Evolutionary conservation across 2,113 vertebrate genomes (phyloP).

Genomic region (Budorcas taxicolor): DNA sequence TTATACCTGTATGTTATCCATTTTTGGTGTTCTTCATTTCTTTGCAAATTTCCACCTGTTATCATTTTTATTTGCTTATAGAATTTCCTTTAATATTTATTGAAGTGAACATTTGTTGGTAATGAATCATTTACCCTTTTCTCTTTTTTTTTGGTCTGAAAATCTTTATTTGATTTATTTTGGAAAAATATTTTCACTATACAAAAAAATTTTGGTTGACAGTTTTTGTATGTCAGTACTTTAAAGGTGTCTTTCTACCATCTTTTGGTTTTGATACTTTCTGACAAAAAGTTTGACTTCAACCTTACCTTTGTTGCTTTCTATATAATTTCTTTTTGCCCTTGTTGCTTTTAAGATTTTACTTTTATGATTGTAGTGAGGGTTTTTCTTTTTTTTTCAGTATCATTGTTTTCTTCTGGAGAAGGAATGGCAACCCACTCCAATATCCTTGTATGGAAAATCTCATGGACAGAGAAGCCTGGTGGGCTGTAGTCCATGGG

Average conservation of each 20-base stretch:
- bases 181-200: not conserved
- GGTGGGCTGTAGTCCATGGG: not conserved
- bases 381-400: not conserved
- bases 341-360: not conserved
- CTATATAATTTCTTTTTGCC: not conserved
- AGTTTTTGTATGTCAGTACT: not conserved
- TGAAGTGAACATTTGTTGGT: not conserved
- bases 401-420: not conserved
- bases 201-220: not conserved
- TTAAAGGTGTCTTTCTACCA: not conserved
- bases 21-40: not conserved
- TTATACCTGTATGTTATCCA: not conserved
- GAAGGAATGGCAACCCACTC: not conserved
- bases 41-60: not conserved
- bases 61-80: not conserved
- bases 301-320: not conserved
- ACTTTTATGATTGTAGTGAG: not conserved
- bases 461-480: not conserved
- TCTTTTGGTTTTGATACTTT: not conserved
- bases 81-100: not conserved
- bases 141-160: not conserved
- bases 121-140: not conserved
- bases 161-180: not conserved
- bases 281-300: not conserved
- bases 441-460: accelerated